Evolutionary conservation across 2,888 invertebrate species (phyloP).

Genomic region (Pandemis cinnamomeana): DNA sequence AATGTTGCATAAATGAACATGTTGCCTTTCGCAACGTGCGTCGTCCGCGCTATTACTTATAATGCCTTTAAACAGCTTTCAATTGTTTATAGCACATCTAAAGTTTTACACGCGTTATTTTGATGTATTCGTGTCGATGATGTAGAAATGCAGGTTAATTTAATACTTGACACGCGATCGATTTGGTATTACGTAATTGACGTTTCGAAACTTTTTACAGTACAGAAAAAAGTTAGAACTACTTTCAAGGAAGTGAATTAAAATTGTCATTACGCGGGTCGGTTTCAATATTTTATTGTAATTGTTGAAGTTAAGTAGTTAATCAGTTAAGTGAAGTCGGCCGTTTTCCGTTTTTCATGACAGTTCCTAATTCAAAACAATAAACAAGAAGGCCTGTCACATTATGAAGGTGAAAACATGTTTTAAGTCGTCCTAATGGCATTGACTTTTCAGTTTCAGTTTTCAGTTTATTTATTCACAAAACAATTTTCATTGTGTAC

Average conservation of each 20-base stretch:
- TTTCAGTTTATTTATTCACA: too few species aligned
- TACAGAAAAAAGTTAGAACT: background rate
- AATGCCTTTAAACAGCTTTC: constrained; percentile 10
- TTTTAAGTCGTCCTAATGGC: too few species aligned
- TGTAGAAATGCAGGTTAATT: background rate
- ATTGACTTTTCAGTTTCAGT: too few species aligned
- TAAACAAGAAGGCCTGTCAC: too few species aligned
- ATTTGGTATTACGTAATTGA: background rate
- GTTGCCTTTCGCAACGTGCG: background rate
- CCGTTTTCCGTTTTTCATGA: too few species aligned
- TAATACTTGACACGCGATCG: background rate
- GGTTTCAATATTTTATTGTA: too few species aligned
- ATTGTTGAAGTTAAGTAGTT: too few species aligned
- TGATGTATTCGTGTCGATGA: background rate
- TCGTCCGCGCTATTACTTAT: background rate
- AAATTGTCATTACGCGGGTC: background rate
- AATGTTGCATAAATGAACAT: background rate
- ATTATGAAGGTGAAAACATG: too few species aligned
- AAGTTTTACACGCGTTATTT: constrained; percentile 3
- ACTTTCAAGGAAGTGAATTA: background rate
- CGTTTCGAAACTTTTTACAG: background rate
- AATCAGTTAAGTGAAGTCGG: background rate
- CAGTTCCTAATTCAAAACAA: too few species aligned
- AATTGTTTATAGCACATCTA: background rate
- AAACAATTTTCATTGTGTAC: too few species aligned